Base-by-base conservation (phyloP, 2,888 invertebrate species). In the Thymelicus sylvestris region DNA sequence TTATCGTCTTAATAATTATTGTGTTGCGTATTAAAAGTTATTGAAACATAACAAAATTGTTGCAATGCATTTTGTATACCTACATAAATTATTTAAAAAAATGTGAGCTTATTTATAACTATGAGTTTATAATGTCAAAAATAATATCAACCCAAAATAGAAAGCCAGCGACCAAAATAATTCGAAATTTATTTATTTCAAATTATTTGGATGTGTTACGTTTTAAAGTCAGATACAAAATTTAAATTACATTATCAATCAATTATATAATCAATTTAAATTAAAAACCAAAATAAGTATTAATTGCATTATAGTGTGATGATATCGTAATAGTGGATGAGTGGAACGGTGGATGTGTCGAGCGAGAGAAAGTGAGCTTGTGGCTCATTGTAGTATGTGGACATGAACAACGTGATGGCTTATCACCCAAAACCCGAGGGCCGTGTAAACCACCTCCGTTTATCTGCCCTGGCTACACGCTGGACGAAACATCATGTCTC, bases 341-440 rank as follows among this genome's bases (percentile, higher is more conserved):
- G 31, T 31, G 31, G 31, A 31, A 31, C 41, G 19, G 41, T 57
- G n/a, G 39, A 67, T 47, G 55, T 41, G 61, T 44, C 6, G 44
- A 24, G 57, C 24, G 62, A 67, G 79, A 76, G 76, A 77, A 75
- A 79, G 77, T 73, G 74, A 67, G 75, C 73, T 72, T 61, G 83
- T 78, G 77, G 79, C 81, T 81, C 80, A 81, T 84, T 82, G 86
- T 83, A 78, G 76, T 82, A 78, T 85, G 85, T 87, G 80, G 60
- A 88, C 88, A 86, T 86, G 86, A 81, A 79, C 88, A 84, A 81
- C 81, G 79, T 83, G 86, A 88, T 84, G 86, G 78, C 85, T 92
- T 92, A 91, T 92, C 91, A 88, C 83, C 85, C 83, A 80, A 87
- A 89, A 87, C 81, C 83, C 84, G 84, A 87, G 88, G 82, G 80